These are phyloP conservation scores for Andricus curvator DNA, from an alignment of 2,888 invertebrate species.

Conservation along the genomic window DNA sequence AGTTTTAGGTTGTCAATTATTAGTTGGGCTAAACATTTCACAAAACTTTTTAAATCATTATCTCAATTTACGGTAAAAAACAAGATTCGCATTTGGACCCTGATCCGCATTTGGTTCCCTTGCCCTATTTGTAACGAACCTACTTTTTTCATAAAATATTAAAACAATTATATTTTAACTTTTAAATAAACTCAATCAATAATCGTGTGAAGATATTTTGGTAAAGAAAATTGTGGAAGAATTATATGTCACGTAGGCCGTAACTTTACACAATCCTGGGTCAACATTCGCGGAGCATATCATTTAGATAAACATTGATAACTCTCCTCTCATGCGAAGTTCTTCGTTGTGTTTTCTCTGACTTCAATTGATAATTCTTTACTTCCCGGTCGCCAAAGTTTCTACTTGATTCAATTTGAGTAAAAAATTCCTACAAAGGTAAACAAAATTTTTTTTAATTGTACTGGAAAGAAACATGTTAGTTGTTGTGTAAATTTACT, in stretches of 20 bases:
- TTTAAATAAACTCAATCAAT: neutral
- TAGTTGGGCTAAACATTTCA: too few relatives aligned
- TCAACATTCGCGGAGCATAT: conserved; percentile 66
- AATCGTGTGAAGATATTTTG: neutral
- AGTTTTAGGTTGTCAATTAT: too few relatives aligned
- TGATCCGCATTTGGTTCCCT: too few relatives aligned
- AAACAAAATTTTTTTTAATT: too few relatives aligned
- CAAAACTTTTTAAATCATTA: too few relatives aligned
- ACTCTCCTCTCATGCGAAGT: conserved; percentile 33
- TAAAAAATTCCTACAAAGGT: neutral
- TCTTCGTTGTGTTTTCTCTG: conserved; percentile 22
- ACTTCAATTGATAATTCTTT: neutral
- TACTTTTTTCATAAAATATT: neutral
- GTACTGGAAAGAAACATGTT: too few relatives aligned
- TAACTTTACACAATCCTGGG: conserved; percentile 64
- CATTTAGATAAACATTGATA: conserved; percentile 66
- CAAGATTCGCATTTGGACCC: too few relatives aligned
- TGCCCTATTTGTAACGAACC: too few relatives aligned
- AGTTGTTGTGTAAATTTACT: too few relatives aligned
- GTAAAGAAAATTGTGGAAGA: neutral
- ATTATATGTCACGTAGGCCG: conserved; percentile 43
- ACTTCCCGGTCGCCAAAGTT: neutral
- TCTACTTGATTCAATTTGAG: neutral
- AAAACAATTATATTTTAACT: neutral
- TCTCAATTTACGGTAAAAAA: too few relatives aligned